phyloP scores from a whole-genome alignment of 2,113 vertebrate species.

The Pedionomus torquatus region DNA sequence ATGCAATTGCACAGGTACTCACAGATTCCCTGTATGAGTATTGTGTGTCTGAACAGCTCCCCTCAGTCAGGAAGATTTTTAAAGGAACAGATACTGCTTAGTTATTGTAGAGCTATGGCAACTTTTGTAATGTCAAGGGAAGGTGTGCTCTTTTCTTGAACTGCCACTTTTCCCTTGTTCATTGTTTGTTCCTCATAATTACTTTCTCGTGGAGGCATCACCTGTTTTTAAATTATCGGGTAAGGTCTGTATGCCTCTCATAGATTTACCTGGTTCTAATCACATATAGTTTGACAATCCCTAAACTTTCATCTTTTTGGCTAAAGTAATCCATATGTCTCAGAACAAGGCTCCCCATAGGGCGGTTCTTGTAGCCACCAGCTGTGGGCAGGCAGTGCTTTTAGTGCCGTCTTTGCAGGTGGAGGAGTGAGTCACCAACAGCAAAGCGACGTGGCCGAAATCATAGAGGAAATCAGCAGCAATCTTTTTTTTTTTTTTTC shows the following conservation, averaged over 20 bases:
- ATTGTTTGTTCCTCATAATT: neutral
- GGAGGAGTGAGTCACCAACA: neutral
- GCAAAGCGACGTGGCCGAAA: neutral
- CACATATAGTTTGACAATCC: neutral
- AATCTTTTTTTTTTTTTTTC: neutral
- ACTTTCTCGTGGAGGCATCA: neutral
- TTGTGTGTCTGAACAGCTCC: neutral
- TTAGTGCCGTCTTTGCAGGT: neutral
- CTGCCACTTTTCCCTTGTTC: neutral
- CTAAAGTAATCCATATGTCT: neutral
- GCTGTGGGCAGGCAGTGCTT: neutral
- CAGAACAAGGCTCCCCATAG: neutral
- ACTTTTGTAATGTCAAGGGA: neutral
- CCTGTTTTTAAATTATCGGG: rapidly evolving
- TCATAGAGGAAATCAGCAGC: neutral
- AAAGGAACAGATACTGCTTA: neutral
- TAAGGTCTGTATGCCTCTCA: neutral
- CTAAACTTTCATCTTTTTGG: neutral
- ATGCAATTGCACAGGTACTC: neutral
- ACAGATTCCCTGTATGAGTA: neutral
- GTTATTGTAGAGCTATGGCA: neutral
- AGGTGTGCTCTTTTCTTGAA: neutral
- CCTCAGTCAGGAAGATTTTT: neutral
- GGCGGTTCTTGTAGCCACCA: neutral
- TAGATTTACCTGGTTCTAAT: neutral